Evolutionary conservation across 2,113 vertebrate species (phyloP).

Genomic region (Carassius gibelio): DNA sequence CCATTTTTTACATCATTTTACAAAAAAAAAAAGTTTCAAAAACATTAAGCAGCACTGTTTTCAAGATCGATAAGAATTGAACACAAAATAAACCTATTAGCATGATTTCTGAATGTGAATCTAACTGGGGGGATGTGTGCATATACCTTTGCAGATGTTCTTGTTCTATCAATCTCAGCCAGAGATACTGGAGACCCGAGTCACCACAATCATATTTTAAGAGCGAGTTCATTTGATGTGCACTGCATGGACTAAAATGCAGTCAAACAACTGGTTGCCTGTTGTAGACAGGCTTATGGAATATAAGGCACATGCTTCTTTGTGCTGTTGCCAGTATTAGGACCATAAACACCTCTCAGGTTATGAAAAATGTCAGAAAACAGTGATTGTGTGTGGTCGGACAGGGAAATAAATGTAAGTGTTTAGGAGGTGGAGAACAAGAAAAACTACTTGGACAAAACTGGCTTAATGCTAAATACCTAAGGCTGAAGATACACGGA

Average conservation of each 20-base stretch:
- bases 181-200: neutral
- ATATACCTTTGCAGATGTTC: conserved; percentile 3
- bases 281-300: neutral
- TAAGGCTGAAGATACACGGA: too few relatives aligned
- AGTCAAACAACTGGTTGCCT: neutral
- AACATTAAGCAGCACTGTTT: neutral
- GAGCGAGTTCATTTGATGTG: neutral
- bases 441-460: neutral
- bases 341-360: neutral
- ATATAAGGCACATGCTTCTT: neutral
- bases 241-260: neutral
- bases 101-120: neutral
- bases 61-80: neutral
- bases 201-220: conserved; percentile 22
- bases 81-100: neutral
- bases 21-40: neutral
- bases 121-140: too few relatives aligned
- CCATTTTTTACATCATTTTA: too few relatives aligned
- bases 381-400: neutral
- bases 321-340: neutral
- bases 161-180: conserved; percentile 4
- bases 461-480: neutral
- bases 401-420: neutral
- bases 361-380: neutral
- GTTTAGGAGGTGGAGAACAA: neutral